A percentile compares a stretch with the other conserved stretches of the same genome.
These are phyloP conservation scores for Apus apus DNA, from an alignment of 2,113 vertebrate species.

Conservation along the genomic window DNA sequence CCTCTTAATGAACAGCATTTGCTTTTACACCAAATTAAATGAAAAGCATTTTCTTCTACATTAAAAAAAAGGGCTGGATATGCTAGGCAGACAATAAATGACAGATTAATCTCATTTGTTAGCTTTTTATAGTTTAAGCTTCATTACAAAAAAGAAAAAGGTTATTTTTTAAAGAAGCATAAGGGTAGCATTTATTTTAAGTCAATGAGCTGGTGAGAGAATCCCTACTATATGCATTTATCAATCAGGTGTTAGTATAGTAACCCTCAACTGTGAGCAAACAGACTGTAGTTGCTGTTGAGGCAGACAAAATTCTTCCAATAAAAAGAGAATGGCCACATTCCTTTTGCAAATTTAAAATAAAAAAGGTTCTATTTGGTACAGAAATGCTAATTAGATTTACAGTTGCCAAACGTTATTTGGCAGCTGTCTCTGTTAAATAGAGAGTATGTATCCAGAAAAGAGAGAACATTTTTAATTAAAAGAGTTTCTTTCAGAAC, in stretches of 20 bases:
- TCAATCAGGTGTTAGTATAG: neutral
- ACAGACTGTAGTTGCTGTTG: neutral
- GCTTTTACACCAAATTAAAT: neutral
- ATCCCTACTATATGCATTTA: neutral
- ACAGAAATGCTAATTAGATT: constrained; percentile 53
- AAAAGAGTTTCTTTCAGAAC: constrained; percentile 40
- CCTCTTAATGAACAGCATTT: neutral
- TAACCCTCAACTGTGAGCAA: neutral
- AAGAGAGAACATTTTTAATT: constrained; percentile 37
- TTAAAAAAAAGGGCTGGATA: neutral
- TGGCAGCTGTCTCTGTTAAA: constrained; percentile 20
- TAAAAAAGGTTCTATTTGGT: constrained; percentile 11
- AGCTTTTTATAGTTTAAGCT: neutral
- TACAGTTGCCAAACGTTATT: neutral
- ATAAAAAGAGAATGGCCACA: neutral
- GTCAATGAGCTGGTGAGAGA: neutral
- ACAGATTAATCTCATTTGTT: neutral
- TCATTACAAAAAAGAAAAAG: neutral
- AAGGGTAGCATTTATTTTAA: neutral
- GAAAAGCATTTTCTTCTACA: neutral
- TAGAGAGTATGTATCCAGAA: constrained; percentile 33
- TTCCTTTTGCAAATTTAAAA: neutral
- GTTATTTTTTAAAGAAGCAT: neutral
- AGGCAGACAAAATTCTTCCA: neutral
- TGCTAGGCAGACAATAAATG: neutral